Conservation (phyloP, 2,113 vertebrate genomes). For the Paramisgurnus dabryanus region DNA sequence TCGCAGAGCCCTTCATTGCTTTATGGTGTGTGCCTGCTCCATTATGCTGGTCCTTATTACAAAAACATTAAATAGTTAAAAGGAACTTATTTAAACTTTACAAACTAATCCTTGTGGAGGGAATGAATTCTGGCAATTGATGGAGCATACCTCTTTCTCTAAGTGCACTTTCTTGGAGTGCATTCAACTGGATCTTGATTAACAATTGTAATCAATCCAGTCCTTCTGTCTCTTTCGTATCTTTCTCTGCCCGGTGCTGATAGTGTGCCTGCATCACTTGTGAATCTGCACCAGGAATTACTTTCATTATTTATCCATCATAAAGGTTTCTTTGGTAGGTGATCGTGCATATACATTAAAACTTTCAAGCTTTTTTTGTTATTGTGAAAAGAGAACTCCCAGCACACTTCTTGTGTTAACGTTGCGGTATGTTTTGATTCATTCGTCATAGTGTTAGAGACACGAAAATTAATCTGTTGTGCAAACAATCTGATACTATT, state of each 20-base stretch:
- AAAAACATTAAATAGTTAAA: slow-evolving; percentile 58
- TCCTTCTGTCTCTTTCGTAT: slow-evolving; percentile 54
- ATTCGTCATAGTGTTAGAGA: slow-evolving; percentile 9
- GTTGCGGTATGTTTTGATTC: neutral
- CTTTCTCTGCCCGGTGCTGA: slow-evolving; percentile 53
- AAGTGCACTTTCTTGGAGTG: slow-evolving; percentile 68
- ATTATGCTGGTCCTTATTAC: slow-evolving; percentile 45
- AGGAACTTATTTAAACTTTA: slow-evolving; percentile 59
- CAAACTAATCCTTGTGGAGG: slow-evolving; percentile 43
- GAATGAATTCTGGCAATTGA: slow-evolving; percentile 61
- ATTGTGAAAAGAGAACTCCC: neutral
- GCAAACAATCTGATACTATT: slow-evolving; percentile 42
- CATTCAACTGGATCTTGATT: slow-evolving; percentile 77
- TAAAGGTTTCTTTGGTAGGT: neutral
- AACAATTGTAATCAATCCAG: slow-evolving; percentile 79
- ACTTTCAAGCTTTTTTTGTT: neutral
- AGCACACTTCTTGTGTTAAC: neutral
- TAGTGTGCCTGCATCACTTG: slow-evolving; percentile 66
- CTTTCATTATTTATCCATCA: neutral
- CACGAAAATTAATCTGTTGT: neutral
- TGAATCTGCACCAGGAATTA: slow-evolving; percentile 56
- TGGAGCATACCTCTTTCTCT: slow-evolving; percentile 60
- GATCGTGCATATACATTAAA: neutral
- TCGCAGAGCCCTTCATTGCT: neutral
- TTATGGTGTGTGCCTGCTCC: slow-evolving; percentile 48